Conservation (phyloP, 2,888 invertebrate genomes). For the Elysia crispata region DNA sequence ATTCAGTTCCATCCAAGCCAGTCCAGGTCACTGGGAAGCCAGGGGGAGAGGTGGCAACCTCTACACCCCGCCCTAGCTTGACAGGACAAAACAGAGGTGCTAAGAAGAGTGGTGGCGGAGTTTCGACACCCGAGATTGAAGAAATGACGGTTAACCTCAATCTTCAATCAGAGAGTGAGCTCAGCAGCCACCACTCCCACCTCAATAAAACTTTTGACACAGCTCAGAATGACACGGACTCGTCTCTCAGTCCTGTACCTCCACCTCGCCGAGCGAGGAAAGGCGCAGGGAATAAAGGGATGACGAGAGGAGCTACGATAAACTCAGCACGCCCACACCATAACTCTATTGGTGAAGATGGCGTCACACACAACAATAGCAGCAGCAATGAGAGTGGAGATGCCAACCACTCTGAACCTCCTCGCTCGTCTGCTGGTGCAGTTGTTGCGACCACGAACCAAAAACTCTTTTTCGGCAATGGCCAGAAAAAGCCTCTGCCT, state of each 20-base stretch:
- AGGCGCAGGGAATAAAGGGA: slow-evolving; percentile 20
- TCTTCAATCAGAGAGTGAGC: slow-evolving; percentile 68
- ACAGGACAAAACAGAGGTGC: not conserved
- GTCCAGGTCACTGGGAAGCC: not conserved
- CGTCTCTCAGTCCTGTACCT: slow-evolving; percentile 49
- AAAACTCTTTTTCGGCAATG: slow-evolving; percentile 48
- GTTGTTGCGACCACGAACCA: slow-evolving; percentile 41
- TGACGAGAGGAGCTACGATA: not conserved
- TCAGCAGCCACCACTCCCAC: slow-evolving; percentile 54
- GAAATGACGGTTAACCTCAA: slow-evolving; percentile 65
- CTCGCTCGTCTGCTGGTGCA: no score
- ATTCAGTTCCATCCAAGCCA: no score
- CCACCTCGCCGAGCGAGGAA: slow-evolving; percentile 39
- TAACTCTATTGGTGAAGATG: no score
- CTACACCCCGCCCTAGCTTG: not conserved
- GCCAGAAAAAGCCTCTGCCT: slow-evolving; percentile 44
- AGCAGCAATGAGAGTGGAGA: slow-evolving; percentile 43
- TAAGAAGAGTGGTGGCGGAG: slow-evolving; percentile 24
- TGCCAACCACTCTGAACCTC: slow-evolving; percentile 11
- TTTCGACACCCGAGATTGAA: slow-evolving; percentile 55
- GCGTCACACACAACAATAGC: not conserved
- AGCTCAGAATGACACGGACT: slow-evolving; percentile 72
- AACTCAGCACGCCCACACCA: no score
- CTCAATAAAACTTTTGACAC: slow-evolving; percentile 17
- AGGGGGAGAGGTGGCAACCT: not conserved